These are phyloP conservation scores for Sylvicola fuscatus DNA, from an alignment of 2,888 invertebrate genomes.

Conservation along the genomic window DNA sequence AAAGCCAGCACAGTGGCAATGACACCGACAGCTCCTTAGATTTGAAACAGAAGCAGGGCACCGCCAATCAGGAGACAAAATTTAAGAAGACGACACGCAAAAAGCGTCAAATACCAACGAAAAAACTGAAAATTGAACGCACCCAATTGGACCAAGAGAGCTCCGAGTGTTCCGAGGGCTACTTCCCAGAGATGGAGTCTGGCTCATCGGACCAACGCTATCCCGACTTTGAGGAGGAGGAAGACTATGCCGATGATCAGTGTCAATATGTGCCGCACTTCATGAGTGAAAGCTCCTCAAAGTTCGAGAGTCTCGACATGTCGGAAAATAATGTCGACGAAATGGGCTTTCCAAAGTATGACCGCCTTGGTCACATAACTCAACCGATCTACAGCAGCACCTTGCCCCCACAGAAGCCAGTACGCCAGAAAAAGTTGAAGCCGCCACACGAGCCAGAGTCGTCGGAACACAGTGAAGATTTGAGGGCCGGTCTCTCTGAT, in stretches of 20 bases:
- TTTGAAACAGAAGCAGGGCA: constrained; percentile 28
- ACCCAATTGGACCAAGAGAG: constrained; percentile 29
- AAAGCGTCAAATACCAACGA: constrained; percentile 32
- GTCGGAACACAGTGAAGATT: constrained; percentile 20
- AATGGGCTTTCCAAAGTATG: constrained; percentile 42
- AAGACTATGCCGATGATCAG: constrained; percentile 22
- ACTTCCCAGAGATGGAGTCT: constrained; percentile 41
- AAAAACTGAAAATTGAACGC: constrained; percentile 19
- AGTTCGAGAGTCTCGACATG: constrained; percentile 38
- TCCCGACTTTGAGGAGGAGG: neutral
- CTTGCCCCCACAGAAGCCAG: constrained; percentile 25
- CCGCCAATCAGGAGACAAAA: no score
- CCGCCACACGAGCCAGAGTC: constrained; percentile 8
- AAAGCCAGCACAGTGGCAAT: constrained; percentile 53
- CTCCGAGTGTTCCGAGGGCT: constrained; percentile 46
- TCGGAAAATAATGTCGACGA: constrained; percentile 42
- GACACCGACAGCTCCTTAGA: constrained; percentile 52
- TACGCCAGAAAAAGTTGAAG: constrained; percentile 20
- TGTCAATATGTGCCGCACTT: constrained; percentile 10
- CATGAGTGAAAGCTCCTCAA: constrained; percentile 9
- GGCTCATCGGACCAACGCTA: neutral
- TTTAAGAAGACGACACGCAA: constrained; percentile 26
- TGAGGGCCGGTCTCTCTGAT: constrained; percentile 20
- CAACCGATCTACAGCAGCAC: constrained; percentile 17
- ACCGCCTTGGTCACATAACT: constrained; percentile 32